Base-by-base conservation (phyloP, 2,797 vertebrate species). In the Pangasius sanitwongsei region DNA sequence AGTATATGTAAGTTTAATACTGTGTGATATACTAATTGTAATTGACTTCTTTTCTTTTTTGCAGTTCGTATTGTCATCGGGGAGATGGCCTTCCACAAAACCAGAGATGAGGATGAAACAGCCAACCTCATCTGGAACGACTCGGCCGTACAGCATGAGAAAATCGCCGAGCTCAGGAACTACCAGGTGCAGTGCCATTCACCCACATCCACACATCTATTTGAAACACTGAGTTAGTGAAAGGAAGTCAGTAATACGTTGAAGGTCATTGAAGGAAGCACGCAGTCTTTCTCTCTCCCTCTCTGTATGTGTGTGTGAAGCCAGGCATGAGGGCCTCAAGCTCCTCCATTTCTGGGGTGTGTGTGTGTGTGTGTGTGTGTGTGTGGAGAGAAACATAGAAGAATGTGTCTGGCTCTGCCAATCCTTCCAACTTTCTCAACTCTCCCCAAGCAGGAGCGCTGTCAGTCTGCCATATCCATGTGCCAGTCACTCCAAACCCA, bases 121-220 rank as follows among this genome's bases (percentile, higher is more conserved):
- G 97, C 98, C 92, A 99, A 99, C 94, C 97, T 99, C 86, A 99
- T 99, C 93, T 99, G 98, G 98, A 99, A 96, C 70, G 98, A 99
- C 92, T 97, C 97, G 80, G 97, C 98, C 0, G 98, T 99, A 91
- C 98, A 99, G 91, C 98, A 99, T 23, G 98, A 99, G 93, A 99
- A 97, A 95, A 99, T 99, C 41, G 97, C 98, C 91, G 98, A 99
- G 89, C 97, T 99, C 94, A 97, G 96, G 90, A 99, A 99, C 95
- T 99, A 99, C 90, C 98, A 99, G 98, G 98, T 99, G 91, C 85
- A 86, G 28, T 48, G 31, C 50, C 16, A 6, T 81, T 80, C 72
- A 83, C 63, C 20, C 86, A 44, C 83, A 81, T 82, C 55, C 63
- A 55, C 82, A 55, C 55, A 85, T 87, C 87, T 37, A 37, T 86